Evolutionary conservation across 2,113 vertebrate genomes (phyloP).

Genomic region (Ginglymostoma cirratum): DNA sequence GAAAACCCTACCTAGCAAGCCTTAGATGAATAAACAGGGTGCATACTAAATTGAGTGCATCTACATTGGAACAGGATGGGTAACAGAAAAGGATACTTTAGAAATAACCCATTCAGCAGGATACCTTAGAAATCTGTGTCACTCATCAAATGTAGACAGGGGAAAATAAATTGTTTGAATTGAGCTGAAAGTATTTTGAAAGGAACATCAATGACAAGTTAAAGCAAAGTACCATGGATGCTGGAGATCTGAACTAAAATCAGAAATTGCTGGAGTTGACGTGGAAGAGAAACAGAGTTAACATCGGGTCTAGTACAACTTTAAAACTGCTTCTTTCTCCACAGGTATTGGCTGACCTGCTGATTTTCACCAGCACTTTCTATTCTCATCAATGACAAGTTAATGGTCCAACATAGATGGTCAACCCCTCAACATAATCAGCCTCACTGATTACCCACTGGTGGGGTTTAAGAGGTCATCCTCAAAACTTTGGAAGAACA

Average conservation of each 20-base stretch:
- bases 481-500: neutral
- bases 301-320: too few relatives aligned
- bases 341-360: too few relatives aligned
- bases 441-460: too few relatives aligned
- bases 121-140: neutral
- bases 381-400: neutral
- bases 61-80: neutral
- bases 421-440: neutral
- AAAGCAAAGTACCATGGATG: neutral
- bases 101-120: neutral
- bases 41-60: neutral
- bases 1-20: neutral
- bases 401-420: neutral
- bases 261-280: too few relatives aligned
- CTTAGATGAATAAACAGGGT: neutral
- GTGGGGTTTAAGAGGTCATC: neutral
- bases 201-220: neutral
- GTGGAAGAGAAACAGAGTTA: too few relatives aligned
- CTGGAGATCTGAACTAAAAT: too few relatives aligned
- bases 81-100: neutral
- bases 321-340: too few relatives aligned
- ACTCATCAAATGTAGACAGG: neutral
- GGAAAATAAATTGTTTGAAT: neutral
- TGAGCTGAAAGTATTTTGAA: neutral
- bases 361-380: too few relatives aligned